Conservation (phyloP, 2,797 vertebrate species). For the Poeciliopsis paucimaculata region DNA sequence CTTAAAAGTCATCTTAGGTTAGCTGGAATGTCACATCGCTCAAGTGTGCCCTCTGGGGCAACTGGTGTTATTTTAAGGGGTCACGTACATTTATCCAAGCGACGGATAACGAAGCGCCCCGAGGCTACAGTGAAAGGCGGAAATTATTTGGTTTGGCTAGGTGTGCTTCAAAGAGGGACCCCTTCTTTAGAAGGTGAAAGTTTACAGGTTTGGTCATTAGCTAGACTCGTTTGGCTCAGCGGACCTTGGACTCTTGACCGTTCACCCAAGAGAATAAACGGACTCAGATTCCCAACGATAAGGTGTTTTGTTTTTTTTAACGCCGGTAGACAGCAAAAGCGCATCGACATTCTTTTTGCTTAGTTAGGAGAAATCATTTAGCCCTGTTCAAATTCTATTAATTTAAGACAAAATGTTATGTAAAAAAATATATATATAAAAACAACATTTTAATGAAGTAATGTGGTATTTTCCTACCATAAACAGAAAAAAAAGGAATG, state of each 20-base stretch:
- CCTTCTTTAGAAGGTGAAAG: slow-evolving; percentile 52
- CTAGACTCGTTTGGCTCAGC: slow-evolving; percentile 30
- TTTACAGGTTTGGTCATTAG: slow-evolving; percentile 50
- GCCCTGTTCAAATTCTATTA: not conserved
- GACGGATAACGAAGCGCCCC: slow-evolving; percentile 67
- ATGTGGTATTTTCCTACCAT: slow-evolving; percentile 18
- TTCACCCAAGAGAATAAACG: slow-evolving; percentile 2
- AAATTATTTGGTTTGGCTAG: slow-evolving; percentile 42
- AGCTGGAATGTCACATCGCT: slow-evolving; percentile 75
- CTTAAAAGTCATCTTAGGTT: slow-evolving; percentile 74
- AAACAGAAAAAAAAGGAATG: slow-evolving; percentile 31
- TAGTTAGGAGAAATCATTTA: not conserved
- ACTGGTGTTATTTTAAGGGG: slow-evolving; percentile 73
- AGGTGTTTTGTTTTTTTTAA: not conserved
- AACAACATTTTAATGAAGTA: slow-evolving; percentile 57
- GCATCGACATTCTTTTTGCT: slow-evolving; percentile 7
- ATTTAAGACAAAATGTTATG: slow-evolving; percentile 2
- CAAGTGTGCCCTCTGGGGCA: slow-evolving; percentile 68
- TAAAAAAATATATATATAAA: slow-evolving; percentile 1
- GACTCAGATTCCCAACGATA: not conserved
- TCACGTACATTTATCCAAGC: slow-evolving; percentile 75
- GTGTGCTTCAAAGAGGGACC: slow-evolving; percentile 28
- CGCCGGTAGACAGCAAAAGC: not conserved
- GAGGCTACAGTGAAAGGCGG: slow-evolving; percentile 31
- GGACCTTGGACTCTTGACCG: slow-evolving; percentile 14